A percentile compares a stretch with the other conserved stretches of the same genome.
These are phyloP conservation scores for Solenopsis invicta DNA, from an alignment of 1,140 invertebrate genomes.

Conservation along the genomic window DNA sequence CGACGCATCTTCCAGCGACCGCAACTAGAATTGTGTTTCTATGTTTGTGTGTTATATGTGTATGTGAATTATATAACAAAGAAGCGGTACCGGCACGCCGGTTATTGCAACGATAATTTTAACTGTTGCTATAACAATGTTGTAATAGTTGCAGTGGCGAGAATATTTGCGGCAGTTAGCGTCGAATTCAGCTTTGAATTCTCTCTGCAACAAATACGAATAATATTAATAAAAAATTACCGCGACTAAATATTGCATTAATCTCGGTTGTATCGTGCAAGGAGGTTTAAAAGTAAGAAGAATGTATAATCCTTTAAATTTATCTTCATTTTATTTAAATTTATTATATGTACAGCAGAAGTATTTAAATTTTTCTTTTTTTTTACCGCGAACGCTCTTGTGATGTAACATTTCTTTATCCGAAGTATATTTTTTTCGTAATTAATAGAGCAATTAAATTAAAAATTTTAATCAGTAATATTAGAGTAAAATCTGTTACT, in stretches of 20 bases:
- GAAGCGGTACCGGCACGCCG: neutral
- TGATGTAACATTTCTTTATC: neutral
- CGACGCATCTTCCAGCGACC: neutral
- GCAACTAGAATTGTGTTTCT: neutral
- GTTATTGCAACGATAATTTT: neutral
- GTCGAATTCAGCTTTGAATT: neutral
- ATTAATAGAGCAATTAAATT: neutral
- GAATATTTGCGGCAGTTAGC: neutral
- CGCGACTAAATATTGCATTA: neutral
- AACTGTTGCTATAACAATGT: neutral
- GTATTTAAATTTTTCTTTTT: neutral
- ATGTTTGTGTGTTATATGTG: neutral
- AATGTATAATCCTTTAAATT: neutral
- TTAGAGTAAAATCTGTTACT: neutral
- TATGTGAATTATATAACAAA: conserved; percentile 28
- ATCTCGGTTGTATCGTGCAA: neutral
- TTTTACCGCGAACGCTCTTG: neutral
- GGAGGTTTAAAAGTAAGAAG: neutral
- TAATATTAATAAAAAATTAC: neutral
- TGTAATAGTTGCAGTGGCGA: neutral
- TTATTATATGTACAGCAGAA: neutral
- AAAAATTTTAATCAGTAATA: neutral
- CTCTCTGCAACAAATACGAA: neutral
- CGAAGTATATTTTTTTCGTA: neutral
- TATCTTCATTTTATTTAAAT: neutral